phyloP scores from a whole-genome alignment of 1,140 invertebrate species.

The Palaemon carinicauda region DNA sequence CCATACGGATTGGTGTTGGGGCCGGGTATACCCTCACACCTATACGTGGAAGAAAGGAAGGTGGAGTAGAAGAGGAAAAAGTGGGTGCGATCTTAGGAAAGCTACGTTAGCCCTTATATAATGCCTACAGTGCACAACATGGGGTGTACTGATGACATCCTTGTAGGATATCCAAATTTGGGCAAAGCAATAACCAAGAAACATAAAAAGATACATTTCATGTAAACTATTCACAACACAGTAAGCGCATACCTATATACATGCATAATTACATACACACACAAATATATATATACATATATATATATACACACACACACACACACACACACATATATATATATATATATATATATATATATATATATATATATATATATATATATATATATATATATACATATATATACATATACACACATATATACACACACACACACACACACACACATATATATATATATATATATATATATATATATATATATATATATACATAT shows the following conservation, averaged over 20 bases:
- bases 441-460: background rate
- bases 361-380: background rate
- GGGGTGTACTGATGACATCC: no score
- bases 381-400: background rate
- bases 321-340: background rate
- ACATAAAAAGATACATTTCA: no score
- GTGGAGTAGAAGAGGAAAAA: no score
- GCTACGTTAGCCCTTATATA: no score
- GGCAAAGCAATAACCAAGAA: no score
- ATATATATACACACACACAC: background rate
- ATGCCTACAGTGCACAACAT: no score
- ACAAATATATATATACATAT: background rate
- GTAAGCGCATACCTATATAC: background rate
- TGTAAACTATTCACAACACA: no score
- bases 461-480: background rate
- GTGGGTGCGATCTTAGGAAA: no score
- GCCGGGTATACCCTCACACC: no score
- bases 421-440: background rate
- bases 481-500: constrained; percentile 5
- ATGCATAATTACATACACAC: background rate
- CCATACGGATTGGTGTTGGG: no score
- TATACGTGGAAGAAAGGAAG: no score
- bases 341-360: constrained; percentile 2
- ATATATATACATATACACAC: background rate
- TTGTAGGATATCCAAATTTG: no score